phyloP scores from a whole-genome alignment of 1,140 invertebrate species.

The Olivierus martensii region DNA sequence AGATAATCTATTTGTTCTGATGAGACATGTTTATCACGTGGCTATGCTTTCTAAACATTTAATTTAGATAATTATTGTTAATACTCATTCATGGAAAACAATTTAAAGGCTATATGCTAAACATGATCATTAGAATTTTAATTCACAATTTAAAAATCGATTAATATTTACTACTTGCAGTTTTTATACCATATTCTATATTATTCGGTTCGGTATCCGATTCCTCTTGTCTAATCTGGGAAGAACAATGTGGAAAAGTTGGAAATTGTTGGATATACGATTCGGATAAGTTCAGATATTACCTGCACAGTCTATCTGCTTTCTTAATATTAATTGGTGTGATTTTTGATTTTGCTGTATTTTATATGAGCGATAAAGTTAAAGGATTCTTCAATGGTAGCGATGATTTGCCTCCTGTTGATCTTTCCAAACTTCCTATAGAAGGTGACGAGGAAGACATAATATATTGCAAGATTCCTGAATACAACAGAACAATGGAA shows the following conservation, averaged over 20 bases:
- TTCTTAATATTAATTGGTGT: constrained; percentile 5
- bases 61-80: neutral
- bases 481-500: neutral
- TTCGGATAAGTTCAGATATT: constrained; percentile 17
- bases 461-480: neutral
- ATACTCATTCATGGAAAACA: neutral
- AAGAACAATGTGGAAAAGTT: constrained; percentile 16
- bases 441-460: neutral
- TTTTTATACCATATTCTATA: constrained; percentile 26
- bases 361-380: neutral
- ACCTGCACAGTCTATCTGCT: constrained; percentile 7
- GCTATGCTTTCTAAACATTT: too few relatives aligned
- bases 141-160: neutral
- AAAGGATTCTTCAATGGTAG: constrained; percentile 6
- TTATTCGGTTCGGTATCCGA: constrained; percentile 24
- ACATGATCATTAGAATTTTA: neutral
- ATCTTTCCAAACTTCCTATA: neutral
- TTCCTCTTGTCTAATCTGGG: constrained; percentile 24
- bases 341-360: constrained; percentile 8
- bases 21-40: too few relatives aligned
- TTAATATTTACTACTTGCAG: constrained; percentile 9
- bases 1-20: too few relatives aligned
- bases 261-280: constrained; percentile 27
- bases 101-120: neutral
- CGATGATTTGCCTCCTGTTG: constrained; percentile 1